phyloP scores from a whole-genome alignment of 2,113 vertebrate genomes.

The Antigone vipio region DNA sequence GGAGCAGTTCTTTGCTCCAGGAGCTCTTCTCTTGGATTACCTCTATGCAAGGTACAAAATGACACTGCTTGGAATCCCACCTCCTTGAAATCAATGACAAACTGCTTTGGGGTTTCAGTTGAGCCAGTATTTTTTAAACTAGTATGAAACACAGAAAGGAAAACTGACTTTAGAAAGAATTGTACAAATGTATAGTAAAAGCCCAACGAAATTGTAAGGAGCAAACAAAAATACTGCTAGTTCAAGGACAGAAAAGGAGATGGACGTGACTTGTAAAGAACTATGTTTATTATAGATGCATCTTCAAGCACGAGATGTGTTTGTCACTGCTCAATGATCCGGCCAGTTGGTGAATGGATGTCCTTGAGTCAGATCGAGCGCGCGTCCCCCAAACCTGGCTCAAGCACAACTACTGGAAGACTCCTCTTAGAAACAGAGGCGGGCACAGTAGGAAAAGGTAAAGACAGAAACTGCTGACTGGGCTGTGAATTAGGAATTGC shows the following conservation, averaged over 20 bases:
- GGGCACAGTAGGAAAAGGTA: neutral
- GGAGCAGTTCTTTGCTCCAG: neutral
- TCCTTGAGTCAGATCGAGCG: neutral
- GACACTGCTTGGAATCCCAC: neutral
- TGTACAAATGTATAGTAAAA: neutral
- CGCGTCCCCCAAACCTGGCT: neutral
- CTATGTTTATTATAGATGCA: neutral
- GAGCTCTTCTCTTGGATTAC: neutral
- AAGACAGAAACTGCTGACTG: neutral
- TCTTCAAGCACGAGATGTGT: neutral
- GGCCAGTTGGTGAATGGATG: neutral
- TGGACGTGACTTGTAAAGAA: neutral
- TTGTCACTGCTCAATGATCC: neutral
- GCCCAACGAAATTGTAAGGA: neutral
- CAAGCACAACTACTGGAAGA: neutral
- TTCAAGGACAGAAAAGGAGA: neutral
- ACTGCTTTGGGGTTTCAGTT: neutral
- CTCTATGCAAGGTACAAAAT: neutral
- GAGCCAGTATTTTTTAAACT: neutral
- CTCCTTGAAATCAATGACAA: neutral
- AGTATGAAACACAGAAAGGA: neutral
- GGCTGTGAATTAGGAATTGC: neutral
- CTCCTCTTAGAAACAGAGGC: neutral
- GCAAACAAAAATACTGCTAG: neutral
- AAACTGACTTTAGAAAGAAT: neutral